Conservation (phyloP, 2,113 vertebrate species). For the Muntiacus reevesi region DNA sequence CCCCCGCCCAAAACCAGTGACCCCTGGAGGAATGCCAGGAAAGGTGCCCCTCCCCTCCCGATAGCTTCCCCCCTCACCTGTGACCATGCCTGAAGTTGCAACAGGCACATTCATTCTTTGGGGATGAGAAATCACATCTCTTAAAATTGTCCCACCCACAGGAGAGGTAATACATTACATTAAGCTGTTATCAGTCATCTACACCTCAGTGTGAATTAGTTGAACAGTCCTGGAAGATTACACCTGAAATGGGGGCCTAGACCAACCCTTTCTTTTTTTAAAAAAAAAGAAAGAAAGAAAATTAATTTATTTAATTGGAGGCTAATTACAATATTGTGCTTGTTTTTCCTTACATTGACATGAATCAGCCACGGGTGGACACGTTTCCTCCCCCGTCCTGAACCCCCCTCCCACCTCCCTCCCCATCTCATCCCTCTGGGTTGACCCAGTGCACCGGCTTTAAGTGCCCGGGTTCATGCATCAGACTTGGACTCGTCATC, state of each 20-base stretch:
- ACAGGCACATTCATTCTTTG: background rate
- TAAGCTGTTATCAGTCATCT: slow-evolving; percentile 15
- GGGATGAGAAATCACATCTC: slow-evolving; percentile 25
- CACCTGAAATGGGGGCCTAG: background rate
- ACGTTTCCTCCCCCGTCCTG: background rate
- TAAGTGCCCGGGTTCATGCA: background rate
- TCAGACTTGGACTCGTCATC: background rate
- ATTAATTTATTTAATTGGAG: background rate
- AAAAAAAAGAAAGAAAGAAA: background rate
- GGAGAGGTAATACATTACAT: background rate
- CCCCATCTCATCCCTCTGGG: background rate
- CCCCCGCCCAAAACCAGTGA: background rate
- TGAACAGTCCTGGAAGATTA: background rate
- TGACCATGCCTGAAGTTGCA: background rate
- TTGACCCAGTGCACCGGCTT: background rate
- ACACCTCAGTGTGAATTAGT: background rate
- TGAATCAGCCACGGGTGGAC: background rate
- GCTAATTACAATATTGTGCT: background rate
- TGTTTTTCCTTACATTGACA: background rate
- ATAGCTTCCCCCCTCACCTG: background rate
- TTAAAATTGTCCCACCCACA: slow-evolving; percentile 15
- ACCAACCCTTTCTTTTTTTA: background rate
- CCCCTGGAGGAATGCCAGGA: background rate
- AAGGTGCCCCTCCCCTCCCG: accelerated
- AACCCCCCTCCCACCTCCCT: background rate